phyloP scores from a whole-genome alignment of 2,888 invertebrate species.

The Neocrepidodera transversa region DNA sequence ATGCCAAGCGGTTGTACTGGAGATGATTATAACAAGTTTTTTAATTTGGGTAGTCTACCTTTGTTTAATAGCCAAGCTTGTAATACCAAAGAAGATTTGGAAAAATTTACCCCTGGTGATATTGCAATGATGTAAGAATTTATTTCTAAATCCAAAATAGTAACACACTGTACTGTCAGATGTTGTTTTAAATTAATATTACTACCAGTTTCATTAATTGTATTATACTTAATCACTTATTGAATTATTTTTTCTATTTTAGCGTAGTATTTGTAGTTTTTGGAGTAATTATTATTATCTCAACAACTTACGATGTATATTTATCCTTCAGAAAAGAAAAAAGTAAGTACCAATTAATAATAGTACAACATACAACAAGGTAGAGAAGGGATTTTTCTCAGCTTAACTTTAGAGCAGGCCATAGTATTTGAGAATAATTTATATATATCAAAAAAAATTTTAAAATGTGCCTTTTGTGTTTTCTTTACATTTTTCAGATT shows the following conservation, averaged over 20 bases:
- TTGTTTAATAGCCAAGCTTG: conserved; percentile 35
- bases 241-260: conserved; percentile 24
- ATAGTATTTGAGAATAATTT: too few relatives aligned
- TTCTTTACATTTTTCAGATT: too few relatives aligned
- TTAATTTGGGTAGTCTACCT: conserved; percentile 1
- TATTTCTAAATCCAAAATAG: background rate
- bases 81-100: conserved; percentile 36
- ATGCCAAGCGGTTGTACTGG: conserved; percentile 51
- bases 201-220: too few relatives aligned
- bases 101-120: conserved; percentile 36
- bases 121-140: conserved; percentile 26
- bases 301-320: conserved; percentile 43
- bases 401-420: too few relatives aligned
- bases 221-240: background rate
- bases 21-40: conserved; percentile 25
- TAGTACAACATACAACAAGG: too few relatives aligned
- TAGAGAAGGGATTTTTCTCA: too few relatives aligned
- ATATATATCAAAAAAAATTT: background rate
- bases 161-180: background rate
- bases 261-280: conserved; percentile 39
- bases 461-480: background rate
- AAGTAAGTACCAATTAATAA: conserved; percentile 36
- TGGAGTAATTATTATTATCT: conserved; percentile 30
- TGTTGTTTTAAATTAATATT: background rate
- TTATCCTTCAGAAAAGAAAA: conserved; percentile 25